Percentiles rank a stretch among this genome's conserved stretches.
phyloP scores from a whole-genome alignment of 2,888 invertebrate genomes.

The Philaethria dido region DNA sequence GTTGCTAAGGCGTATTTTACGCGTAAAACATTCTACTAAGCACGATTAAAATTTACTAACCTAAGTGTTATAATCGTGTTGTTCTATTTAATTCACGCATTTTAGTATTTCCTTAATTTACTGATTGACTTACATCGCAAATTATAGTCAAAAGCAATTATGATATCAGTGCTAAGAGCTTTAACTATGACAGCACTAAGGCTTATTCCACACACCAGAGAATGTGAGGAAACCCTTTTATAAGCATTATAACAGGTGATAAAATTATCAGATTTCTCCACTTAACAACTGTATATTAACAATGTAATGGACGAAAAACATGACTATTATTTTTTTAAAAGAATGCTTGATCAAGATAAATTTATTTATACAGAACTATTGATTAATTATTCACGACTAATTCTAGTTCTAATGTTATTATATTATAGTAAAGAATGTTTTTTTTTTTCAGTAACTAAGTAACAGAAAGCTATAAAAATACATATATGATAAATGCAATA shows the following conservation, averaged over 20 bases:
- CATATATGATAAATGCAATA: too few species aligned
- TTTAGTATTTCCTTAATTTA: neutral
- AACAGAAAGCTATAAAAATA: too few species aligned
- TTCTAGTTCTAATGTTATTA: too few species aligned
- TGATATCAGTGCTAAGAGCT: neutral
- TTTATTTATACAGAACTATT: neutral
- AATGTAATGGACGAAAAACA: neutral
- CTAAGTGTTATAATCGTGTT: too few species aligned
- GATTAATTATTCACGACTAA: neutral
- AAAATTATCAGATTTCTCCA: neutral
- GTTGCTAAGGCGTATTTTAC: too few species aligned
- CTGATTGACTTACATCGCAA: neutral
- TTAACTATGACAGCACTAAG: neutral
- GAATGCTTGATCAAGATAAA: neutral
- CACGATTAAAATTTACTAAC: too few species aligned
- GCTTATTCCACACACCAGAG: neutral
- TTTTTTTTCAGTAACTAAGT: neutral
- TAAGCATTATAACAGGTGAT: neutral
- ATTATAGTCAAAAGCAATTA: too few species aligned
- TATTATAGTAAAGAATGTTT: neutral
- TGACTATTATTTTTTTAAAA: neutral
- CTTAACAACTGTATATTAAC: neutral
- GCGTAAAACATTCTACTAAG: too few species aligned
- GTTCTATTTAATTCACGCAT: too few species aligned
- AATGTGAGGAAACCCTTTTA: neutral